phyloP scores from a whole-genome alignment of 2,888 invertebrate genomes.

The Tenthredo scrophulariae region DNA sequence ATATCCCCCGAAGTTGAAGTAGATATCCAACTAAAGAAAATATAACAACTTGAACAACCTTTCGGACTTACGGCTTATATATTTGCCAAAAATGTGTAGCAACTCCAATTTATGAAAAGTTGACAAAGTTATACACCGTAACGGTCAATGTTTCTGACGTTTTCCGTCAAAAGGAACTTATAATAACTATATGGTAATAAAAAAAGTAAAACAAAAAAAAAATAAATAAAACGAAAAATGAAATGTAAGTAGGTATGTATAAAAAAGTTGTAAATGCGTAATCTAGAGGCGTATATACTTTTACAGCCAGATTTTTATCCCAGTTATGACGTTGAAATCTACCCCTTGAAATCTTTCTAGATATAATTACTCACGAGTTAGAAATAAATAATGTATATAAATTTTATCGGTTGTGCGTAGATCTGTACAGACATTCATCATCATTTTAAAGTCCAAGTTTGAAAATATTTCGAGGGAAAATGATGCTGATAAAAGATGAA shows the following conservation, averaged over 20 bases:
- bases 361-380: background rate
- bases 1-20: background rate
- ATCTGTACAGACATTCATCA: too few relatives aligned
- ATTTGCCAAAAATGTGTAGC: background rate
- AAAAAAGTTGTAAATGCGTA: background rate
- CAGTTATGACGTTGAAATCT: constrained; percentile 20
- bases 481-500: background rate
- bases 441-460: background rate
- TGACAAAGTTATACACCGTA: constrained; percentile 4
- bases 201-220: background rate
- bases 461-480: background rate
- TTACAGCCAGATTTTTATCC: constrained; percentile 5
- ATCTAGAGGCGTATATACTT: background rate
- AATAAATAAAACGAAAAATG: background rate
- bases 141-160: background rate
- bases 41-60: background rate
- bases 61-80: background rate
- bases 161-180: background rate
- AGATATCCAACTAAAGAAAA: background rate
- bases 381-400: background rate
- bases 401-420: background rate
- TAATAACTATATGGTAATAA: background rate
- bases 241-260: background rate
- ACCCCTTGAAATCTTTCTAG: background rate
- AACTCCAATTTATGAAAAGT: constrained; percentile 24